These are phyloP conservation scores for Dynastes tityus DNA, from an alignment of 2,888 invertebrate species.

Conservation along the genomic window DNA sequence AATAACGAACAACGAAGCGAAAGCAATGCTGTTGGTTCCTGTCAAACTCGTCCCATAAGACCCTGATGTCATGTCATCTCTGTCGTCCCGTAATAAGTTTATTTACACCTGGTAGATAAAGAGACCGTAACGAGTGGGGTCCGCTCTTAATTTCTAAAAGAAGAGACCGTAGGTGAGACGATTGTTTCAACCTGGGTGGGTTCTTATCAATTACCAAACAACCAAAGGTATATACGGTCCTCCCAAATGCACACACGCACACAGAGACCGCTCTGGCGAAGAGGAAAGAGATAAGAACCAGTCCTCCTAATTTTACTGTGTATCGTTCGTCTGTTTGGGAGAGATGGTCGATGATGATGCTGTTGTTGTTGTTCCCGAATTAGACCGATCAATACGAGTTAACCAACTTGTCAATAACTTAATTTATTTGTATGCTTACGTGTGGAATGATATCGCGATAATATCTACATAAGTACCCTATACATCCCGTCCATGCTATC, in stretches of 20 bases:
- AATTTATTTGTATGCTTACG: conserved; percentile 53
- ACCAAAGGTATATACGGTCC: conserved; percentile 49
- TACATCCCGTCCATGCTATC: not conserved
- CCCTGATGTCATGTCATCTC: conserved; percentile 8
- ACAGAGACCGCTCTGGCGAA: not conserved
- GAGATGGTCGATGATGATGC: too few species aligned
- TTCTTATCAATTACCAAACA: conserved; percentile 61
- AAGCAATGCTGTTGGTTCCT: conserved; percentile 42
- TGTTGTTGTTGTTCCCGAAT: conserved; percentile 43
- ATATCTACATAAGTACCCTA: conserved; percentile 36
- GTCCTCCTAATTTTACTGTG: conserved; percentile 52
- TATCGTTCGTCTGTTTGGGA: conserved; percentile 48
- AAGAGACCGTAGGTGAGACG: conserved; percentile 14
- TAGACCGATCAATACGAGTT: conserved; percentile 55
- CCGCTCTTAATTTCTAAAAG: conserved; percentile 45
- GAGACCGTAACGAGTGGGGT: not conserved
- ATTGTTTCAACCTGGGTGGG: conserved; percentile 59
- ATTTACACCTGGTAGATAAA: conserved; percentile 44
- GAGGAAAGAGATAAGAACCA: conserved; percentile 55
- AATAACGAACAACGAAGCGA: too few species aligned
- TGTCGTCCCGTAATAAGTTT: conserved; percentile 35
- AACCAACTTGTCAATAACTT: conserved; percentile 56
- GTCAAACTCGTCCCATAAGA: conserved; percentile 42
- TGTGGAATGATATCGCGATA: conserved; percentile 45
- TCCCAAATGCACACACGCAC: not conserved